phyloP scores from a whole-genome alignment of 2,797 vertebrate species.

The Hippopotamyrus pictus region DNA sequence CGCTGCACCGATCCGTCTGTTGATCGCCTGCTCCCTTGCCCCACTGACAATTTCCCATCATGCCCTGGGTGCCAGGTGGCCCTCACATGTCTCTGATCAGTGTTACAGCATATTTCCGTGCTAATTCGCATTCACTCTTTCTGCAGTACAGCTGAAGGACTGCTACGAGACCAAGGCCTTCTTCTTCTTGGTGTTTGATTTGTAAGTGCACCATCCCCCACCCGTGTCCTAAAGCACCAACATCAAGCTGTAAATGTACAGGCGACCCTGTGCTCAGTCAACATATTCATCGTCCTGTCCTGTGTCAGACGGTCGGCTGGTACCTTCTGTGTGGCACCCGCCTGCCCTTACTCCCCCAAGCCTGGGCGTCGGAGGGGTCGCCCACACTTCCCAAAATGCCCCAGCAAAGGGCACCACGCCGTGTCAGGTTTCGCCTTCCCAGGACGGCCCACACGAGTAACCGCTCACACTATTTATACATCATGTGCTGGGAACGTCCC shows the following conservation, averaged over 20 bases:
- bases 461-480: not conserved
- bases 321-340: not conserved
- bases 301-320: not conserved
- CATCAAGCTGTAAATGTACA: not conserved
- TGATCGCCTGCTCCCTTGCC: not conserved
- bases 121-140: constrained; percentile 37
- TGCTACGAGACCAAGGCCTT: constrained; percentile 88
- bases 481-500: not conserved
- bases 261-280: not conserved
- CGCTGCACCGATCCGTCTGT: not conserved
- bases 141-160: constrained; percentile 92
- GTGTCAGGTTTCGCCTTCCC: not conserved
- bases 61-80: not conserved
- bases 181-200: constrained; percentile 94
- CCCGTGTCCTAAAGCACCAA: not conserved
- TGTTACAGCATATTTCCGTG: not conserved
- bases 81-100: not conserved
- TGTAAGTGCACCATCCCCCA: constrained; percentile 70
- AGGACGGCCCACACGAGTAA: not conserved
- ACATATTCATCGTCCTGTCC: not conserved
- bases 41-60: not conserved
- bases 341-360: not conserved
- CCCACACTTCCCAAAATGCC: not conserved
- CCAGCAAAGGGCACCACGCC: not conserved
- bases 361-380: not conserved